These are phyloP conservation scores for Thymelicus sylvestris DNA, from an alignment of 2,888 invertebrate species.

Conservation along the genomic window DNA sequence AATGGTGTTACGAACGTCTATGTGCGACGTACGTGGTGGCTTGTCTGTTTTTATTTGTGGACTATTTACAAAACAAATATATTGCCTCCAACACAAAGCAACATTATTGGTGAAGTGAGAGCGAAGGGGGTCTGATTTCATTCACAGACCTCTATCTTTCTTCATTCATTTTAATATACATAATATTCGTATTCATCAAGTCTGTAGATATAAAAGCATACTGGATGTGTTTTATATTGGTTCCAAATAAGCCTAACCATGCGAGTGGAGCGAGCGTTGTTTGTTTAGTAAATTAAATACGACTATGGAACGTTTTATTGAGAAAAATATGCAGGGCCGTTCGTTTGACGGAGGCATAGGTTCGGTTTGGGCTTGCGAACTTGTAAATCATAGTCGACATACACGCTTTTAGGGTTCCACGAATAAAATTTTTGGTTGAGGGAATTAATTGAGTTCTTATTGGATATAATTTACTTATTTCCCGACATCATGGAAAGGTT, in stretches of 20 bases:
- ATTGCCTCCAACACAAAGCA: too few relatives aligned
- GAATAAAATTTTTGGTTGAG: neutral
- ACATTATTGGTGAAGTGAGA: too few relatives aligned
- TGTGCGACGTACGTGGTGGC: too few relatives aligned
- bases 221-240: constrained; percentile 5
- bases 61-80: too few relatives aligned
- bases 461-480: too few relatives aligned
- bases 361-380: constrained; percentile 3
- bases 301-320: neutral
- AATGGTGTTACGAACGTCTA: too few relatives aligned
- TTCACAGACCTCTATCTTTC: too few relatives aligned
- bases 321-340: constrained; percentile 22
- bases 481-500: too few relatives aligned
- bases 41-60: too few relatives aligned
- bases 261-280: constrained; percentile 17
- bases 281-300: constrained; percentile 21
- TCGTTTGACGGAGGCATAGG: constrained; percentile 20
- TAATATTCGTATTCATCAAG: neutral
- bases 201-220: constrained; percentile 7
- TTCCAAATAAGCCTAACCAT: constrained; percentile 25
- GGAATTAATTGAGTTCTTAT: too few relatives aligned
- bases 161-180: too few relatives aligned
- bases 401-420: neutral
- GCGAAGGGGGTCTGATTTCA: too few relatives aligned
- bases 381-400: constrained; percentile 15